A percentile compares a stretch with the other conserved stretches of the same genome.
These are phyloP conservation scores for Rhabditophanes sp. DNA, from an alignment of 2,888 invertebrate genomes.

Conservation along the genomic window DNA sequence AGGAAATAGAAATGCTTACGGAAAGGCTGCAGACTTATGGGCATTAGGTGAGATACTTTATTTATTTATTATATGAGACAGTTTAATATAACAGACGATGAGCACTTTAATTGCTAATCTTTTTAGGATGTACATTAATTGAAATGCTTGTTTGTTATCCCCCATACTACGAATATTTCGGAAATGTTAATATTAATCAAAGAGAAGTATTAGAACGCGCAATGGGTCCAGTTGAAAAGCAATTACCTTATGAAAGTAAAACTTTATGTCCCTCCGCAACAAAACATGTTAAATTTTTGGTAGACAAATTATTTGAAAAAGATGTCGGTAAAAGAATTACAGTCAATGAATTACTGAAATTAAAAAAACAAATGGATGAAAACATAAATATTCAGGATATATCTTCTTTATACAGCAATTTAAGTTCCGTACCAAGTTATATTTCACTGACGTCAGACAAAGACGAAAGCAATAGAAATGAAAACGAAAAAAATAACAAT, in stretches of 20 bases:
- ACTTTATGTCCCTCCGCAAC: constrained; percentile 20
- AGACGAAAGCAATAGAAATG: no score
- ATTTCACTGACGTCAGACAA: no score
- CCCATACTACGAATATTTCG: constrained; percentile 26
- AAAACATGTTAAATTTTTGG: constrained; percentile 14
- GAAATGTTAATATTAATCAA: constrained; percentile 15
- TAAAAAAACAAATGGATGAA: constrained; percentile 2
- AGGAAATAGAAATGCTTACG: constrained; percentile 20
- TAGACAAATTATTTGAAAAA: constrained; percentile 18
- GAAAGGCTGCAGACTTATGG: constrained; percentile 24
- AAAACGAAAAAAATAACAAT: no score
- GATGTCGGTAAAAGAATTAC: constrained; percentile 6
- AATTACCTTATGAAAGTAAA: constrained; percentile 20
- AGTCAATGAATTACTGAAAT: not conserved
- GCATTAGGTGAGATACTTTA: not conserved
- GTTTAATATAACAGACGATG: not conserved
- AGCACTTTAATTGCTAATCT: constrained; percentile 11
- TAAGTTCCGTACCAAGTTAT: no score
- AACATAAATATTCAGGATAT: not conserved
- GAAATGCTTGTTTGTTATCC: constrained; percentile 22
- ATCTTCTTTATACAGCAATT: not conserved
- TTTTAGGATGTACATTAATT: constrained; percentile 24
- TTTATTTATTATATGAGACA: not conserved
- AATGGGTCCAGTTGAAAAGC: constrained; percentile 11
- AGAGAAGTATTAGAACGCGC: constrained; percentile 18